Percentiles rank a stretch among this genome's conserved stretches.
Evolutionary conservation across 2,888 invertebrate species (phyloP).

Genomic region (Epistrophe eligans): DNA sequence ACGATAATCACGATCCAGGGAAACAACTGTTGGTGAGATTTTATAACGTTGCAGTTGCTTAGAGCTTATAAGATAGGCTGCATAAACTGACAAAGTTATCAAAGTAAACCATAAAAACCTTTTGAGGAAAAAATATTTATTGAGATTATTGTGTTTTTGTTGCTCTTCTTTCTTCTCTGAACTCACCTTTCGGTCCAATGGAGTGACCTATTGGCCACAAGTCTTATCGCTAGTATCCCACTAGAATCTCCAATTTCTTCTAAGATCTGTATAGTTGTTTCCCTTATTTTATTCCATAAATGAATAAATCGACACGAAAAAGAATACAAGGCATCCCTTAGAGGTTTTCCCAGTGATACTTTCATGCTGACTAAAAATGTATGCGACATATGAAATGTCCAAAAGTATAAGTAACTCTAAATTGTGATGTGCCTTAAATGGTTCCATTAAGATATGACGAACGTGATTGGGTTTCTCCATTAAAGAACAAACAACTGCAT

Average conservation of each 20-base stretch:
- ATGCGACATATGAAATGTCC: not conserved
- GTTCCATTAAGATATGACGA: constrained; percentile 63
- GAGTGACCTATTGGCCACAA: constrained; percentile 78
- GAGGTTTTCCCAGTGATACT: constrained; percentile 23
- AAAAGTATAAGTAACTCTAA: constrained; percentile 3
- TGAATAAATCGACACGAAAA: constrained; percentile 8
- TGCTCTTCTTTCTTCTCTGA: not conserved
- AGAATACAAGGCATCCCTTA: not conserved
- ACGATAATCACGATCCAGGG: constrained; percentile 82
- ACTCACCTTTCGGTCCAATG: constrained; percentile 79
- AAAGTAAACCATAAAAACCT: constrained; percentile 80
- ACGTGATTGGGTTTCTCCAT: constrained; percentile 48
- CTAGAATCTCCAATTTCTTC: constrained; percentile 79
- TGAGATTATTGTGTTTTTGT: not conserved
- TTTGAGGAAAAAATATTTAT: not conserved
- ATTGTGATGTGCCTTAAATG: constrained; percentile 22
- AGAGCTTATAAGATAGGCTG: constrained; percentile 78
- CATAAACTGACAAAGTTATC: constrained; percentile 78
- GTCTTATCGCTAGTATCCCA: constrained; percentile 79
- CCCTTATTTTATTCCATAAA: not conserved
- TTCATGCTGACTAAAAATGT: constrained; percentile 44
- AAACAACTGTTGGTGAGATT: constrained; percentile 82
- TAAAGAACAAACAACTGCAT: constrained; percentile 50
- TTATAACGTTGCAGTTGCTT: constrained; percentile 79
- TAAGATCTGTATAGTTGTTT: constrained; percentile 21